A percentile compares a stretch with the other conserved stretches of the same genome.
Conservation (phyloP, 2,888 invertebrate genomes). For the Troides aeacus region DNA sequence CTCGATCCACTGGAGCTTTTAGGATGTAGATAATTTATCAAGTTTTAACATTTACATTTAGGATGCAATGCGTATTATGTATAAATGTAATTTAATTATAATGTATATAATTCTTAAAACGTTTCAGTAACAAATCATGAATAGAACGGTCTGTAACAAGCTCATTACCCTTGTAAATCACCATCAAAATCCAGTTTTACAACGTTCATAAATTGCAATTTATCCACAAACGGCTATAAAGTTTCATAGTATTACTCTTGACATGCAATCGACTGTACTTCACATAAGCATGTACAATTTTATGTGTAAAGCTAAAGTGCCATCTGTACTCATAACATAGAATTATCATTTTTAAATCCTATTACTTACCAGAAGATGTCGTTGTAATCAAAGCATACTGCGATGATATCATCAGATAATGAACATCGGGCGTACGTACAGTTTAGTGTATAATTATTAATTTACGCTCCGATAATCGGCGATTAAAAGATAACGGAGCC, state of each 20-base stretch:
- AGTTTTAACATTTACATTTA: no score
- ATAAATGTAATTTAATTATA: no score
- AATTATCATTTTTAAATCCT: conserved; percentile 3
- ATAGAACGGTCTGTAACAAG: no score
- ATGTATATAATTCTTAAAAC: no score
- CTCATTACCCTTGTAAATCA: no score
- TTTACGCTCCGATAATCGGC: conserved; percentile 27
- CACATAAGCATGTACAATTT: no score
- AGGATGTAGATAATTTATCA: no score
- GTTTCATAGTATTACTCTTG: conserved; percentile 32
- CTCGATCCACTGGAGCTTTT: no score
- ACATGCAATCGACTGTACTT: conserved; percentile 36
- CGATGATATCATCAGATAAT: conserved; percentile 16
- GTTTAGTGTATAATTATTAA: conserved; percentile 26
- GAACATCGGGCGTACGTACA: conserved; percentile 4
- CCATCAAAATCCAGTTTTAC: conserved; percentile 11
- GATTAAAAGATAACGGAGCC: conserved; percentile 21
- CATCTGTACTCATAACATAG: conserved; percentile 14
- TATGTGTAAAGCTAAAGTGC: conserved; percentile 4
- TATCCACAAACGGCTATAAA: conserved; percentile 34
- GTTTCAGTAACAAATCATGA: no score
- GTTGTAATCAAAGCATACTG: conserved; percentile 11
- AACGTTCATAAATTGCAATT: conserved; percentile 2
- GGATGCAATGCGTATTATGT: no score
- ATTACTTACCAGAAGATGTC: conserved; percentile 16